Base-by-base conservation (phyloP, 1,140 invertebrate species). In the Lasioglossum albipes region DNA sequence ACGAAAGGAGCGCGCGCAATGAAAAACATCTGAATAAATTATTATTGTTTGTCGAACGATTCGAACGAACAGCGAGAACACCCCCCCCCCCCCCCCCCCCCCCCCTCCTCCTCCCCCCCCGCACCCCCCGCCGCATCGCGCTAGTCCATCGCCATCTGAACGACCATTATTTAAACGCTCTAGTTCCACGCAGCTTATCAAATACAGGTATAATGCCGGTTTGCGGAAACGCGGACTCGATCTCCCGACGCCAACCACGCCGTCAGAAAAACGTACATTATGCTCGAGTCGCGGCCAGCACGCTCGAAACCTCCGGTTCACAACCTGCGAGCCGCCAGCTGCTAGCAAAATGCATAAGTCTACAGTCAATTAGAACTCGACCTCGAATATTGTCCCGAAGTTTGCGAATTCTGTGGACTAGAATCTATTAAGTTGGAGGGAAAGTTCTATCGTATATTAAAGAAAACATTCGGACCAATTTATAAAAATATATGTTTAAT, bases 11-110 rank as follows among this genome's bases (percentile, higher is more conserved):
- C 69, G 83, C 78, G 79, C 72, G 86, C 76, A 80, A 79, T 87
- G 80, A 87, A 92, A 92, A 91, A 92, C 90, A 91, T 87, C 86
- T 91, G 91, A 91, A 92, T 91, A 92, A 92, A 91, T 92, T 89
- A 91, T 91, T 87, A 89, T 85, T 90, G 91, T 91, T 91, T 91
- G 91, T 91, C 88, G 90, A 91, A 91, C 89, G 89, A 90, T 90
- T 90, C 85, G 83, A 87, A 81, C 84, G 79, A 86, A 82, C 70
- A 68, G 73, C 79, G 82, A 86, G 45, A 45, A 12, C 45, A 9
- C 84, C 81, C 79, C 82, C 82, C 85, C 88, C 5, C 52, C 16
- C 52, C 13, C 0, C 18, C 4, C 54, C 5, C 20, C n/a, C 2
- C 57, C 20, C 0, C 57, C 18, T 7, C 57, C 57, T 20, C 3